Evolutionary conservation across 1,140 invertebrate species (phyloP), one percentile per base, ranked within the genome.

Genomic region (Solenopsis fugax): DNA sequence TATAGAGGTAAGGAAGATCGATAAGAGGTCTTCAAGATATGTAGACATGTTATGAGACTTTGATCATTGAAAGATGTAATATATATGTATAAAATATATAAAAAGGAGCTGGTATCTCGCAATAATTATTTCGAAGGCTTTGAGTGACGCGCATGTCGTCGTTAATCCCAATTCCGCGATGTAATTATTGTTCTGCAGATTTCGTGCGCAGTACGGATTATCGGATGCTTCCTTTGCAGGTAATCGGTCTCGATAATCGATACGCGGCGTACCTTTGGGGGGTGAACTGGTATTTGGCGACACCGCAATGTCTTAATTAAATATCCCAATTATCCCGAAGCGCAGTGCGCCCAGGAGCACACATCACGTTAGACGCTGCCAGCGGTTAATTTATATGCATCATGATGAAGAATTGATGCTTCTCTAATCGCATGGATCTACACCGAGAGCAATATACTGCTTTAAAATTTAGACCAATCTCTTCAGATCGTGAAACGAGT

Each of bases 81-180:
- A 84, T 85, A 85, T 48, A 86, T 48, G 58, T 52, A 62, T 13
- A 21, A 80, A 72, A 82, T 82, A 82, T 29, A 29, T n/a, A 29
- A 82, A 65, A 34, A 73, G 52, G 18, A 48, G 24, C 29, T 60
- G 48, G 6, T 24, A 58, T 65, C 16, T 80, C n/a, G 48, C 54
- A 65, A 12, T 52, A 69, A 41, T 41, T 41, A 69, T 45, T 45
- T 71, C 21, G 9, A 73, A 12, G 24, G 34, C 29, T 48, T 71
- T 16, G 21, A 24, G 16, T 10, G 37, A 13, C 29, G 24, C 48
- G 13, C 13, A 54, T 5, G 13, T 24, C 13, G 12, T 54, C 13
- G 29, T 67, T 54, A 69, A 54, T 41, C n/a, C n/a, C 18, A 6
- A 29, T 24, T 80, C 77, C 41, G 41, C 6, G 12, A 54, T 37